Base-by-base conservation (phyloP, 2,797 vertebrate species). In the Bufotes viridis region DNA sequence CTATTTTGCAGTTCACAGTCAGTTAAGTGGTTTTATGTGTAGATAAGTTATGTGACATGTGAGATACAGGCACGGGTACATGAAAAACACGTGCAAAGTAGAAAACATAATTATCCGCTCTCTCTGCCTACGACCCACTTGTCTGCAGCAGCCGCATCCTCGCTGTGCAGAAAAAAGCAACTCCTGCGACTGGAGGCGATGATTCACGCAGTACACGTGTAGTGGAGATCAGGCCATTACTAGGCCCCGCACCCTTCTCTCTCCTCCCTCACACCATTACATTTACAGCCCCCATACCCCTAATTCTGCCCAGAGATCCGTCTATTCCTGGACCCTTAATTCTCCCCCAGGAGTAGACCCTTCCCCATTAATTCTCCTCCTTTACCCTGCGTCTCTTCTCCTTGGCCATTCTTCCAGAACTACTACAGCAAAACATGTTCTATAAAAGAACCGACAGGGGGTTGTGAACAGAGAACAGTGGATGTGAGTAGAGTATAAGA, bases 91-190 rank as follows among this genome's bases (percentile, higher is more conserved):
- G 84, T 89, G 88, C 51, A 18, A 24, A 13, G n/a, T 76, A 82
- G 82, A 67, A 82, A 58, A 78, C 70, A 82, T 20, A 78, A 85
- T 81, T 57, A 81, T 51, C 87, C 63, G 26, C 86, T 42, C 26
- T 34, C 7, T 51, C 61, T 67, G 67, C 67, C 82, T 85, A 67
- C 57, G 11, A 85, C 72, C 78, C 58, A 82, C 34, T 80, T 84
- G 22, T 57, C 60, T 57, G 0, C 67, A 20, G 78, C 58, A 34
- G 67, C 42, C 42, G 42, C 3, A 75, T 74, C 65, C 81, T 84
- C 29, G 24, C 83, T 70, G 63, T 58, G 82, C 57, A n/a, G 8
- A 69, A 22, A 70, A 22, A 29, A 81, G 70, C 60, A 0, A 13
- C 49, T 49, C 42, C 76, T 55, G 85, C 13, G 15, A 26, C 67